Conservation (phyloP, 2,113 vertebrate species). For the human region GRCh38 chr20:59963501-59964000, state of each 20-base stretch:
- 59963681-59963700: background rate
- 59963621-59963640: background rate
- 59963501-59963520: no score
- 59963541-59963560: background rate
- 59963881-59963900: background rate
- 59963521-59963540: background rate
- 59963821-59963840: background rate
- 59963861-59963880: background rate
- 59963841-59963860: background rate
- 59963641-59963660: fast-evolving
- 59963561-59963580: background rate
- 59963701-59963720: fast-evolving
- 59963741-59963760: fast-evolving
- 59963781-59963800: background rate
- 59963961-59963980: background rate
- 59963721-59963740: background rate
- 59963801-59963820: background rate
- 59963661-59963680: background rate
- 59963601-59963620: background rate
- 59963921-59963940: background rate
- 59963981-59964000: background rate
- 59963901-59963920: background rate
- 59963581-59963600: background rate
- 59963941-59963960: background rate
- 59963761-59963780: background rate